Evolutionary conservation across 2,797 vertebrate species (phyloP).

Genomic region (Periophthalmus magnuspinnatus): DNA sequence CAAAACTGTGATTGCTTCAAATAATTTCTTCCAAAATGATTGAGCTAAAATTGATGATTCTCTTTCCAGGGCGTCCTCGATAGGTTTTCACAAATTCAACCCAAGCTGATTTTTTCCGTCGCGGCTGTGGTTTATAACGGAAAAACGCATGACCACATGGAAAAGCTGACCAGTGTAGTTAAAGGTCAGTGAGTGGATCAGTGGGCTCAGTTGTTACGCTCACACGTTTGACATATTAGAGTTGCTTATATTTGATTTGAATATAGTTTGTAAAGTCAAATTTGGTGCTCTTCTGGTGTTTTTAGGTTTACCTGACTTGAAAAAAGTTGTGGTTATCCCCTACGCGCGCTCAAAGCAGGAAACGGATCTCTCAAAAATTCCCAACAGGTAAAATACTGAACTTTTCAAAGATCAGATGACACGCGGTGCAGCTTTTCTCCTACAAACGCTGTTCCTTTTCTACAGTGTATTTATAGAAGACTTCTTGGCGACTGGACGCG

Average conservation of each 20-base stretch:
- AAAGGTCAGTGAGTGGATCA: constrained; percentile 78
- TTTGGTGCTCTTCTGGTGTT: background rate
- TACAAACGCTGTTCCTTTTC: background rate
- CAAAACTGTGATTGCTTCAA: background rate
- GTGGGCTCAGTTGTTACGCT: background rate
- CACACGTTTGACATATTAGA: background rate
- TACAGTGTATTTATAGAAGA: constrained; percentile 90
- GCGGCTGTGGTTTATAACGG: constrained; percentile 93
- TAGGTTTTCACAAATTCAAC: constrained; percentile 95
- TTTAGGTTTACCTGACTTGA: constrained; percentile 89
- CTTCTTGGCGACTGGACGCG: constrained; percentile 81
- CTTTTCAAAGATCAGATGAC: background rate
- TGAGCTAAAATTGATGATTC: background rate
- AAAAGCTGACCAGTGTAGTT: constrained; percentile 90
- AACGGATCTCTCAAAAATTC: constrained; percentile 89
- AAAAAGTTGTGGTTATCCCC: constrained; percentile 91
- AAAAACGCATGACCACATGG: constrained; percentile 90
- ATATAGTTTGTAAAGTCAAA: background rate
- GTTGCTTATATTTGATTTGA: background rate
- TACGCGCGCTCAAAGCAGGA: constrained; percentile 82
- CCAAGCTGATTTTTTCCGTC: constrained; percentile 93
- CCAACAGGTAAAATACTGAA: constrained; percentile 83
- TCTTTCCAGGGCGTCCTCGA: constrained; percentile 88
- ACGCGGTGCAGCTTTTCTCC: background rate
- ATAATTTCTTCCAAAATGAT: background rate